Base-by-base conservation (phyloP, 2,888 invertebrate species). In the Drosophila cracens region DNA sequence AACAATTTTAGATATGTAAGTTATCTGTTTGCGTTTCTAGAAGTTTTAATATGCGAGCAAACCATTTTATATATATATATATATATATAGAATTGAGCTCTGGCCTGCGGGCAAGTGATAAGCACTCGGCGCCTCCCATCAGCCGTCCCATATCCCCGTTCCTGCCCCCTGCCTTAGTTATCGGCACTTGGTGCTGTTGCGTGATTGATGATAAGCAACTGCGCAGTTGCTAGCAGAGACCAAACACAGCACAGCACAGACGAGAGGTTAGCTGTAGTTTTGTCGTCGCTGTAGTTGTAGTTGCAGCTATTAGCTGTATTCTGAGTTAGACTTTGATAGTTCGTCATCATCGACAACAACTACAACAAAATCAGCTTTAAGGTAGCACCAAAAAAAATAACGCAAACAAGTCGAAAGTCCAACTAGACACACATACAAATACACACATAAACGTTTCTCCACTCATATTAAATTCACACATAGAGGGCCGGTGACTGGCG, bases 361-460 rank as follows among this genome's bases (percentile, higher is more conserved):
- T 61, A 40, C 72, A 56, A 49, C 66, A 65, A 51, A 33, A 33
- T 59, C 54, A 79, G 58, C 79, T 74, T 63, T 48, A 46, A 63
- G 61, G 66, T 72, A 51, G 66, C 76, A 43, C 78, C 61, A 67
- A 74, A 79, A 58, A 59, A 53, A 52, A 21, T 31, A 74, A 70
- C 72, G 83, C 86, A 86, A 86, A 89, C 88, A 90, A 90, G 87
- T 87, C 84, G 75, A 87, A 87, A 87, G 87, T 87, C 90, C 90
- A 86, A 87, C 59, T 67, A 76, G 4, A 61, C 21, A 52, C 21
- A 65, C 46, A 48, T 25, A 21, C 53, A 36, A 43, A 40, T 29
- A n/a, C 48, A 43, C 53, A 11, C 8, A 43, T 52, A 60, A 51
- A 52, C 38, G 60, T 76, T 76, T 76, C 70, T 63, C 58, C 71